Evolutionary conservation across 2,797 vertebrate species (phyloP).

Genomic region (Rhincodon typus): DNA sequence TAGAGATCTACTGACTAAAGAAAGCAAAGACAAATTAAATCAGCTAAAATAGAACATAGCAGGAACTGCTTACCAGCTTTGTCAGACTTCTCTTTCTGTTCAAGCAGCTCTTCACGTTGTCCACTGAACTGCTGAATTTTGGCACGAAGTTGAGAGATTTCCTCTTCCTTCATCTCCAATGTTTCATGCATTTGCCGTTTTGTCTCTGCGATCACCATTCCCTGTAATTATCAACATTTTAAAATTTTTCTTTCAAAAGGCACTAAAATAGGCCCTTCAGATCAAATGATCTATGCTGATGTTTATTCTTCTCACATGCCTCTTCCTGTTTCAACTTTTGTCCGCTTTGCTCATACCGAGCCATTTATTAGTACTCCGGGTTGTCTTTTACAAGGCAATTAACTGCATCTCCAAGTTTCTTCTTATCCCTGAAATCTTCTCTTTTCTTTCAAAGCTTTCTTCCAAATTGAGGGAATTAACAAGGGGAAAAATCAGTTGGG

Average conservation of each 20-base stretch:
- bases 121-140: slow-evolving; percentile 68
- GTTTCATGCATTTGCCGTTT: slow-evolving; percentile 98
- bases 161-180: slow-evolving; percentile 92
- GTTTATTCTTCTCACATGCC: background rate
- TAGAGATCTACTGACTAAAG: background rate
- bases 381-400: background rate
- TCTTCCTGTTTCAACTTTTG: background rate
- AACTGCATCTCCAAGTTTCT: background rate
- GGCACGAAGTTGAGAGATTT: slow-evolving; percentile 75
- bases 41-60: background rate
- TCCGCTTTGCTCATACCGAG: background rate
- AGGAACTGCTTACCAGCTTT: slow-evolving; percentile 72
- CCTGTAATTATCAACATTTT: slow-evolving; percentile 55
- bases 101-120: slow-evolving; percentile 78
- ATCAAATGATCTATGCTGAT: background rate
- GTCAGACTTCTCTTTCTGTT: slow-evolving; percentile 90
- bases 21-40: background rate
- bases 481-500: background rate
- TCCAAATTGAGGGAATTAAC: background rate
- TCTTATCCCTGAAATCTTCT: background rate
- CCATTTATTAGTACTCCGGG: background rate
- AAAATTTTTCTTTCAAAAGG: background rate
- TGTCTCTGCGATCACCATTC: slow-evolving; percentile 96
- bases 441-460: background rate
- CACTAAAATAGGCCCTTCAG: background rate